A percentile compares a stretch with the other conserved stretches of the same genome.
Evolutionary conservation across 1,140 invertebrate genomes (phyloP).

Genomic region (Antheraea mylitta): DNA sequence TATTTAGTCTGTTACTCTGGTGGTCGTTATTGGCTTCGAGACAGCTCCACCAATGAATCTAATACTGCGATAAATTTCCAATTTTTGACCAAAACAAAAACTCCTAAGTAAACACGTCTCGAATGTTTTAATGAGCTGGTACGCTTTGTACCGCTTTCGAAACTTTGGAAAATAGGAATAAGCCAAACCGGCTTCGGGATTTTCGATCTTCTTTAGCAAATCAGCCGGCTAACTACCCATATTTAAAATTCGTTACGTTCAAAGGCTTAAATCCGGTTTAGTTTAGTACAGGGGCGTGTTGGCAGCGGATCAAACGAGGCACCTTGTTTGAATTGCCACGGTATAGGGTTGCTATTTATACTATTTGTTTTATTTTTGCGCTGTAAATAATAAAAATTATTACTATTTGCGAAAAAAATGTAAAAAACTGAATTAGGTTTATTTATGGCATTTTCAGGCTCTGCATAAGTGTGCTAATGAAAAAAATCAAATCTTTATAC

Average conservation of each 20-base stretch:
- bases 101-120: background rate
- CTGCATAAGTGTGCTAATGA: too few relatives aligned
- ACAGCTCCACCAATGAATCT: too few relatives aligned
- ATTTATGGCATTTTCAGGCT: too few relatives aligned
- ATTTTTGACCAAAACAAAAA: background rate
- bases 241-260: slow-evolving; percentile 38
- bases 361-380: too few relatives aligned
- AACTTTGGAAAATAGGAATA: slow-evolving; percentile 3
- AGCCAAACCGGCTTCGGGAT: slow-evolving; percentile 17
- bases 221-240: slow-evolving; percentile 32
- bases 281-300: slow-evolving; percentile 49
- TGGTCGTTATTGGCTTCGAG: too few relatives aligned
- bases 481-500: too few relatives aligned
- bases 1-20: too few relatives aligned
- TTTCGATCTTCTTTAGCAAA: slow-evolving; percentile 58
- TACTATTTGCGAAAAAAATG: too few relatives aligned
- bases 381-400: too few relatives aligned
- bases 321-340: slow-evolving; percentile 4
- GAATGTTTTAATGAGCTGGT: background rate
- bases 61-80: too few relatives aligned
- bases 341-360: background rate
- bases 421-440: too few relatives aligned
- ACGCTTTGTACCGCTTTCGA: background rate
- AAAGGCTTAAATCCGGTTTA: slow-evolving; percentile 33
- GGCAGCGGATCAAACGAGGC: slow-evolving; percentile 75